A percentile compares a stretch with the other conserved stretches of the same genome.
phyloP scores from a whole-genome alignment of 2,888 invertebrate genomes.

The Auanema freiburgensis region DNA sequence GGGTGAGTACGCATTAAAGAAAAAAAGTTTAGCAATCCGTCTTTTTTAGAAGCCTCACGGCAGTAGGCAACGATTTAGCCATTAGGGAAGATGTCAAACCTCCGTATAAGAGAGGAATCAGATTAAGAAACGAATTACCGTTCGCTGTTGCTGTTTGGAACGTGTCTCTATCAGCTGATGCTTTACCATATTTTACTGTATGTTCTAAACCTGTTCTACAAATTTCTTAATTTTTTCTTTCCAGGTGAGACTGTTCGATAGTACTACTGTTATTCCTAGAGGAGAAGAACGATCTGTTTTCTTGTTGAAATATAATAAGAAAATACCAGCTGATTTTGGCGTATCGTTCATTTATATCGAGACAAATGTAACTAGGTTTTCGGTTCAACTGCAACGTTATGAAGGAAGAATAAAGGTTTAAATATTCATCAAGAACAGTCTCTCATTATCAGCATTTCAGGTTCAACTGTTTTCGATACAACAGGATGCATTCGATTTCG shows the following conservation, averaged over 20 bases:
- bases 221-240: not conserved
- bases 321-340: slow-evolving; percentile 29
- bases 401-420: slow-evolving; percentile 29
- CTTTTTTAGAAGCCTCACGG: slow-evolving; percentile 27
- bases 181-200: slow-evolving; percentile 60
- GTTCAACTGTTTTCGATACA: slow-evolving; percentile 65
- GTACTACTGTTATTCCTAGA: slow-evolving; percentile 37
- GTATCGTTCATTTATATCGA: slow-evolving; percentile 68
- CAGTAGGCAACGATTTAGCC: slow-evolving; percentile 38
- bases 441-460: too few relatives aligned
- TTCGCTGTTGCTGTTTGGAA: slow-evolving; percentile 77
- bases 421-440: too few relatives aligned
- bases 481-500: slow-evolving; percentile 68
- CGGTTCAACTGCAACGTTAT: slow-evolving; percentile 65
- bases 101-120: slow-evolving; percentile 47
- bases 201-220: slow-evolving; percentile 8
- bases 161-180: slow-evolving; percentile 73
- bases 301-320: slow-evolving; percentile 51
- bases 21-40: too few relatives aligned
- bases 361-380: slow-evolving; percentile 77
- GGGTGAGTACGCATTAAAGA: slow-evolving; percentile 65
- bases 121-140: slow-evolving; percentile 76
- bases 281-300: slow-evolving; percentile 49
- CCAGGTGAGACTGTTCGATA: slow-evolving; percentile 38
- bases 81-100: slow-evolving; percentile 37